phyloP scores from a whole-genome alignment of 1,140 invertebrate genomes.

The Anoplolepis gracilipes region DNA sequence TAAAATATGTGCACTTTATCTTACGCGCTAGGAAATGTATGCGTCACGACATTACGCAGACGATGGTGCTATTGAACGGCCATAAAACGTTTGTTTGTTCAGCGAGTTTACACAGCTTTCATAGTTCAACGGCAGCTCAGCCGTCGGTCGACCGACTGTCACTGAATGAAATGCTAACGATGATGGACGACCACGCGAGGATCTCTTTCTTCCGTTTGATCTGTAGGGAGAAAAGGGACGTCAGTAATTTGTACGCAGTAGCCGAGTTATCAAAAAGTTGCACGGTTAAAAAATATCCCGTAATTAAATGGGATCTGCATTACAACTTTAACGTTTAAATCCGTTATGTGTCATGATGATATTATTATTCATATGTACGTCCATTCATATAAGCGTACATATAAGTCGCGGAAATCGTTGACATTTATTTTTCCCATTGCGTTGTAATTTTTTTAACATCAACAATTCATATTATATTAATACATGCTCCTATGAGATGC shows the following conservation, averaged over 20 bases:
- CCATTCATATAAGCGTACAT: not conserved
- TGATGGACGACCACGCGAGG: conserved; percentile 78
- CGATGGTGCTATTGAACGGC: conserved; percentile 56
- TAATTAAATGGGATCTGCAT: conserved; percentile 38
- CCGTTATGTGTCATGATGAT: not conserved
- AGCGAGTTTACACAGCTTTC: conserved; percentile 78
- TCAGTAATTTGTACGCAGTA: conserved; percentile 33
- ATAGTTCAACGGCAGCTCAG: conserved; percentile 71
- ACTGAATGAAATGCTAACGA: conserved; percentile 83
- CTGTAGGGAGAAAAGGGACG: not conserved
- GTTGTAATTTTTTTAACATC: not conserved
- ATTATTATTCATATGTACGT: not conserved
- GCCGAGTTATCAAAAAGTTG: conserved; percentile 25
- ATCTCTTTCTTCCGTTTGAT: conserved; percentile 65
- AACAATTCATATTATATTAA: not conserved
- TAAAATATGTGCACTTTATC: conserved; percentile 56
- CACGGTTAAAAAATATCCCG: not conserved
- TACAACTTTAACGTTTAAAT: not conserved
- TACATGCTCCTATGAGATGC: not conserved
- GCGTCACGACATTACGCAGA: conserved; percentile 37
- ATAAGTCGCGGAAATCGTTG: not conserved
- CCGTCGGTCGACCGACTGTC: conserved; percentile 73
- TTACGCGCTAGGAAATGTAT: conserved; percentile 28
- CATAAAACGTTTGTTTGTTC: conserved; percentile 80
- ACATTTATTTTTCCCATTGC: not conserved